Percentiles rank a stretch among this genome's conserved stretches.
Conservation (phyloP, 2,888 invertebrate genomes). For the Platycnemis pennipes region DNA sequence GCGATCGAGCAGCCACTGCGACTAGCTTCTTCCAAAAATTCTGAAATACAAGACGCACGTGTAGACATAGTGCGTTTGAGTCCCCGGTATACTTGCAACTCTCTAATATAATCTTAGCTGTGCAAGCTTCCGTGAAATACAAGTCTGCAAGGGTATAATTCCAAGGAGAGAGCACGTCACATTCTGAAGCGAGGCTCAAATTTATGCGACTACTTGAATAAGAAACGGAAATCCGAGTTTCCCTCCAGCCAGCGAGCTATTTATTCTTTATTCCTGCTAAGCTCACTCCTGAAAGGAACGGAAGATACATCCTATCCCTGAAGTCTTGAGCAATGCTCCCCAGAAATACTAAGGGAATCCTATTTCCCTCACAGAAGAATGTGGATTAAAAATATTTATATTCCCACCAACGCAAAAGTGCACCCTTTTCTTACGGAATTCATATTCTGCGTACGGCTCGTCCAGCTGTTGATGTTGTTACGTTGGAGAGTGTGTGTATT, state of each 20-base stretch:
- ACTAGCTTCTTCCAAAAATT: too few relatives aligned
- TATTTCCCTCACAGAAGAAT: not conserved
- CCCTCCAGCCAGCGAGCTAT: not conserved
- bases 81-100: too few relatives aligned
- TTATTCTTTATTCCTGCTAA: not conserved
- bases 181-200: not conserved
- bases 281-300: not conserved
- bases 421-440: not conserved
- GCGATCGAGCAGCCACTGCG: too few relatives aligned
- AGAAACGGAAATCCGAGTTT: not conserved
- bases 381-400: constrained; percentile 10
- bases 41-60: too few relatives aligned
- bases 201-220: not conserved
- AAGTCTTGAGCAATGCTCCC: not conserved
- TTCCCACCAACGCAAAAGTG: not conserved
- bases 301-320: not conserved
- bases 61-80: too few relatives aligned
- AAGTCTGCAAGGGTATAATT: not conserved
- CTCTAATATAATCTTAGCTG: too few relatives aligned
- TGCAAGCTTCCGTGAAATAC: too few relatives aligned
- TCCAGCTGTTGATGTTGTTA: constrained; percentile 11
- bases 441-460: not conserved
- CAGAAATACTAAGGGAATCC: not conserved
- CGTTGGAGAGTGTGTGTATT: not conserved
- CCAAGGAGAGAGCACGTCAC: not conserved